Percentiles rank a stretch among this genome's conserved stretches.
Evolutionary conservation across 37 sponge, comb jelly and placozoan species (phyloP).

Genomic region (Theonella swinhoei): DNA sequence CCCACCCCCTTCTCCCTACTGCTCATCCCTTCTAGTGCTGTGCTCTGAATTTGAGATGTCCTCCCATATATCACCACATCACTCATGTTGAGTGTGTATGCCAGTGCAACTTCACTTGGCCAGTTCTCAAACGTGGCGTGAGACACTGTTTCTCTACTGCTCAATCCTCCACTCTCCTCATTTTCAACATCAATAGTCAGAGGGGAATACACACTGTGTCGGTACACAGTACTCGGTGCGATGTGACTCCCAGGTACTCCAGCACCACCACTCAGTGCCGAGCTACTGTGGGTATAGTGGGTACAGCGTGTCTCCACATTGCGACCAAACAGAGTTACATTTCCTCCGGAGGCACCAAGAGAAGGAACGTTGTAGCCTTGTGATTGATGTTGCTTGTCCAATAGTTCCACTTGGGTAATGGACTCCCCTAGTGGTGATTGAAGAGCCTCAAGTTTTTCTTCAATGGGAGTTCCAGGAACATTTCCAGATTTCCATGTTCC

Average conservation of each 20-base stretch:
- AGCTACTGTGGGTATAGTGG: conserved; percentile 70
- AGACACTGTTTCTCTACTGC: background rate
- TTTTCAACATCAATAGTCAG: conserved; percentile 9
- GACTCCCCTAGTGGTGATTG: conserved; percentile 9
- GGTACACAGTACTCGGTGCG: conserved; percentile 57
- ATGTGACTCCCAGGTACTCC: conserved; percentile 61
- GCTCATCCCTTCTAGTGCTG: conserved; percentile 50
- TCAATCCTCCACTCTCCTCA: conserved; percentile 4
- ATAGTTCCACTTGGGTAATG: background rate
- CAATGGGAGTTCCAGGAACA: background rate
- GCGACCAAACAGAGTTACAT: conserved; percentile 14
- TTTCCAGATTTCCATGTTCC: background rate
- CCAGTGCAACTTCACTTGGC: conserved; percentile 54
- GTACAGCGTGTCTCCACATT: conserved; percentile 40
- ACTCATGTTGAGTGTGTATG: conserved; percentile 41
- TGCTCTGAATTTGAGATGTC: conserved; percentile 52
- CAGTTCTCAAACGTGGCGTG: conserved; percentile 26
- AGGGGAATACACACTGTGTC: conserved; percentile 48
- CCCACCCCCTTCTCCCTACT: background rate
- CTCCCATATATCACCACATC: conserved; percentile 52
- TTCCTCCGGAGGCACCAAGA: background rate
- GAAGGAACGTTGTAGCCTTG: background rate
- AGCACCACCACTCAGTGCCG: conserved; percentile 55
- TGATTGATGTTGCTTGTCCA: background rate
- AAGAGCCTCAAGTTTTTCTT: conserved; percentile 9